These are phyloP conservation scores for Tethea ocularis DNA, from an alignment of 2,888 invertebrate genomes.

Conservation along the genomic window DNA sequence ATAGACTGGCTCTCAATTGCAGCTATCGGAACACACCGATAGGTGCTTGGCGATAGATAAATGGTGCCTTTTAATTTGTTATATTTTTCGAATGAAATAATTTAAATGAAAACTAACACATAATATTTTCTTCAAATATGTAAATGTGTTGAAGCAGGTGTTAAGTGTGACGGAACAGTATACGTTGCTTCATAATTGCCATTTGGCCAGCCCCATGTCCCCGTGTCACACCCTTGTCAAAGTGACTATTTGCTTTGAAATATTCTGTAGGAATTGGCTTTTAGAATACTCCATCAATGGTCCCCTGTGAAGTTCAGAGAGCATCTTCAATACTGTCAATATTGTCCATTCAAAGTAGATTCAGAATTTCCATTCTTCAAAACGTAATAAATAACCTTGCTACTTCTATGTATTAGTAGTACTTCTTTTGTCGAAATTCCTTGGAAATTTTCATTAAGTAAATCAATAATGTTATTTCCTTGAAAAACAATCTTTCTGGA, in stretches of 20 bases:
- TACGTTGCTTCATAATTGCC: conserved; percentile 60
- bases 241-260: conserved; percentile 58
- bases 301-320: conserved; percentile 16
- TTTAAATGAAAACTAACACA: too few relatives aligned
- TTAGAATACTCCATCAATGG: conserved; percentile 55
- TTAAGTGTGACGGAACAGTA: conserved; percentile 41
- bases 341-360: conserved; percentile 12
- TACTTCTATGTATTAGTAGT: neutral
- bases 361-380: conserved; percentile 9
- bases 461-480: neutral
- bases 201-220: conserved; percentile 57
- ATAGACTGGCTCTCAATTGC: too few relatives aligned
- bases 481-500: neutral
- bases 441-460: neutral
- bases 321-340: conserved; percentile 14
- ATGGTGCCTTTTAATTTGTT: too few relatives aligned
- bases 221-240: conserved; percentile 74
- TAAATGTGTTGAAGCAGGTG: conserved; percentile 10
- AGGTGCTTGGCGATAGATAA: too few relatives aligned
- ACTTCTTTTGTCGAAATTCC: neutral
- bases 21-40: too few relatives aligned
- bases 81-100: too few relatives aligned
- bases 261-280: conserved; percentile 60
- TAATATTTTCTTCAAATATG: neutral
- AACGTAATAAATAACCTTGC: neutral